Evolutionary conservation across 1,140 invertebrate species (phyloP).

Genomic region (Lasioglossum albipes): DNA sequence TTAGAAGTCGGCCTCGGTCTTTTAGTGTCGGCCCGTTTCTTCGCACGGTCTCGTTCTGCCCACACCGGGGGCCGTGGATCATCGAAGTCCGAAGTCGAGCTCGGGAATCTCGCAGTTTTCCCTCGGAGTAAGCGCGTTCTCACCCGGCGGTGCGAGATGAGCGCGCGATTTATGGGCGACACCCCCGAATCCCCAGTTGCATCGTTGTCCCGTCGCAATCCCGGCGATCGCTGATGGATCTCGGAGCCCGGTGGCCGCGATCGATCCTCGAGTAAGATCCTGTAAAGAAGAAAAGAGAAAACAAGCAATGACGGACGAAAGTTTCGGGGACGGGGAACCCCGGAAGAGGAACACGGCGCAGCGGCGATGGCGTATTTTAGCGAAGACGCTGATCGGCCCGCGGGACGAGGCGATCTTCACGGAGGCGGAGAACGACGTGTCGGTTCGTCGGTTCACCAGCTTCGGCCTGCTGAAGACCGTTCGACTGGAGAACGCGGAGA

Average conservation of each 20-base stretch:
- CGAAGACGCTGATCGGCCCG: slow-evolving; percentile 82
- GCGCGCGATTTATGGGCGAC: background rate
- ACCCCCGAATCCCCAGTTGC: too few relatives aligned
- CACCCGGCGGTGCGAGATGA: background rate
- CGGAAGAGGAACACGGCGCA: slow-evolving; percentile 78
- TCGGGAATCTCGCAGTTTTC: too few relatives aligned
- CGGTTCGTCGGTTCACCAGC: slow-evolving; percentile 81
- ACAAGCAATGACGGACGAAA: slow-evolving; percentile 42
- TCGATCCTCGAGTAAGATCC: too few relatives aligned
- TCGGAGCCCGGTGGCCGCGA: too few relatives aligned
- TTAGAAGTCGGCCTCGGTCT: slow-evolving; percentile 68
- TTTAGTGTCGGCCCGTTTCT: slow-evolving; percentile 72
- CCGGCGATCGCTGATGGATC: background rate
- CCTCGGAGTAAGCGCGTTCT: too few relatives aligned
- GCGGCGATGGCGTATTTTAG: slow-evolving; percentile 85
- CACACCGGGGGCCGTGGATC: background rate
- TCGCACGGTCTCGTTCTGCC: slow-evolving; percentile 63
- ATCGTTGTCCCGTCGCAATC: too few relatives aligned
- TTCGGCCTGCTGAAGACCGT: slow-evolving; percentile 80
- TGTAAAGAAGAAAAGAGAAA: too few relatives aligned
- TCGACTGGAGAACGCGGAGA: slow-evolving; percentile 59
- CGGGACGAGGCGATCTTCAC: slow-evolving; percentile 68
- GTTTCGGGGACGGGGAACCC: background rate
- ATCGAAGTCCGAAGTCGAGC: too few relatives aligned
- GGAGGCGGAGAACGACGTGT: slow-evolving; percentile 77